phyloP scores from a whole-genome alignment of 1,140 invertebrate species.

The Vanessa atalanta region DNA sequence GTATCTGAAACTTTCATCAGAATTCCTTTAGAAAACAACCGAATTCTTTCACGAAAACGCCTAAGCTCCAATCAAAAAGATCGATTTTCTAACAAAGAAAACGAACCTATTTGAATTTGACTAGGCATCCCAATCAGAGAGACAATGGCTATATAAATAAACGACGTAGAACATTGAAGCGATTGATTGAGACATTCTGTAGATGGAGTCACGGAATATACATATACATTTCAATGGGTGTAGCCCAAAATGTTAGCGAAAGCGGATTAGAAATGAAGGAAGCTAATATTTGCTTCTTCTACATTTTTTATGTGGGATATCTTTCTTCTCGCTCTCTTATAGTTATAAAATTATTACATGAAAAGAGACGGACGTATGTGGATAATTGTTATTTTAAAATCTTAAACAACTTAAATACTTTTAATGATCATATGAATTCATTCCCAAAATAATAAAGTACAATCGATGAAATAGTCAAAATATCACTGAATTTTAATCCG shows the following conservation, averaged over 20 bases:
- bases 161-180: slow-evolving; percentile 9
- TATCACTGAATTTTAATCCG: neutral
- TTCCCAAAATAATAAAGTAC: no score
- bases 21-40: neutral
- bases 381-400: no score
- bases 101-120: slow-evolving; percentile 19
- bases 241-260: neutral
- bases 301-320: neutral
- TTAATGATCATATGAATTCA: no score
- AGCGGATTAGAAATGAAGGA: neutral
- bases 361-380: no score
- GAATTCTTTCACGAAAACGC: slow-evolving; percentile 9
- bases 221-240: slow-evolving; percentile 5
- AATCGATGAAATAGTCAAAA: no score
- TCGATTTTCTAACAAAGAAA: slow-evolving; percentile 24
- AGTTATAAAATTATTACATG: no score
- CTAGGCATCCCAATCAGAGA: slow-evolving; percentile 25
- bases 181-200: slow-evolving; percentile 25
- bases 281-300: neutral
- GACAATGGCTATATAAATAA: slow-evolving; percentile 26
- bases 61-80: slow-evolving; percentile 19
- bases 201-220: slow-evolving; percentile 19
- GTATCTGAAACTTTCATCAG: neutral
- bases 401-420: no score
- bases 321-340: no score